Evolutionary conservation across 1,140 invertebrate genomes (phyloP).

Genomic region (Lasaia peninsularis): DNA sequence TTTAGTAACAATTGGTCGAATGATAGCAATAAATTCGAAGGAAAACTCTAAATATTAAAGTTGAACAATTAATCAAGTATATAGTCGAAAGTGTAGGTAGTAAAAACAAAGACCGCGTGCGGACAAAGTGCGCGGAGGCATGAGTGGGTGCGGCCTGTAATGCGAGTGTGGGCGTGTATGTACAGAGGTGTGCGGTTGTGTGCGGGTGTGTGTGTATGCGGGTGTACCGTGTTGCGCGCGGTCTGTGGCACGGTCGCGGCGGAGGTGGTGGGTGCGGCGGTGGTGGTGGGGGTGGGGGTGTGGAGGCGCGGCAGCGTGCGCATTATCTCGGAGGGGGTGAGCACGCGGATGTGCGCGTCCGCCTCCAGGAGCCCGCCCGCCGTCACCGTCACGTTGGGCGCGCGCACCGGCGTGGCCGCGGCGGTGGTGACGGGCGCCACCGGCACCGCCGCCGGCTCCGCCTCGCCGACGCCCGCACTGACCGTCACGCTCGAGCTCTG

Average conservation of each 20-base stretch:
- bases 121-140: background rate
- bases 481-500: slow-evolving; percentile 47
- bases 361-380: slow-evolving; percentile 74
- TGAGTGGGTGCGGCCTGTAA: background rate
- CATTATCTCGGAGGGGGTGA: slow-evolving; percentile 92
- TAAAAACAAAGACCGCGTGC: too few species aligned
- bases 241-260: slow-evolving; percentile 19
- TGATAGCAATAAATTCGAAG: too few species aligned
- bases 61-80: too few species aligned
- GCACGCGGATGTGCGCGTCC: slow-evolving; percentile 89
- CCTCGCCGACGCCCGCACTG: slow-evolving; percentile 49
- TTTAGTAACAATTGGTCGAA: too few species aligned
- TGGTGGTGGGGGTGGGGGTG: too few species aligned
- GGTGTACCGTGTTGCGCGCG: slow-evolving; percentile 32
- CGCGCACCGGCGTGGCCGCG: slow-evolving; percentile 53
- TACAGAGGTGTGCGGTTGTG: slow-evolving; percentile 11
- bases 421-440: slow-evolving; percentile 24
- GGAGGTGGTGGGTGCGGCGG: slow-evolving; percentile 47
- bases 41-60: too few species aligned
- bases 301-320: slow-evolving; percentile 87
- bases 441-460: slow-evolving; percentile 38
- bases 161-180: background rate
- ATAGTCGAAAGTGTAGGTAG: too few species aligned
- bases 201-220: slow-evolving; percentile 46
- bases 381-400: slow-evolving; percentile 80